Base-by-base conservation (phyloP, 2,113 vertebrate genomes). In the Halichoeres trimaculatus region DNA sequence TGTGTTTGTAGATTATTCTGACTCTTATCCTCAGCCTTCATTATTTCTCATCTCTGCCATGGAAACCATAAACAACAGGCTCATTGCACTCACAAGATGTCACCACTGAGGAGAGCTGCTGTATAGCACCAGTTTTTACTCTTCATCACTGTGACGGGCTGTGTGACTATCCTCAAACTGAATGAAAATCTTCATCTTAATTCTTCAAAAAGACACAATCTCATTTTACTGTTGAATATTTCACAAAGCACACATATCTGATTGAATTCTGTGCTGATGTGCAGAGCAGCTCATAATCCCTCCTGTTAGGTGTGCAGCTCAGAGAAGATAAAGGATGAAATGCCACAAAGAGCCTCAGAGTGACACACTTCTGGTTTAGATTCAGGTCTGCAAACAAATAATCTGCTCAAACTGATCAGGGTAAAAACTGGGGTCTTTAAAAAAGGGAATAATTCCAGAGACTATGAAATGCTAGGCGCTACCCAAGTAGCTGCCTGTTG, bases 51-150 rank as follows among this genome's bases (percentile, higher is more conserved):
- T 22, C 19, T 40, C 19, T 36, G 53, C 12, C 26, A 22, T 8
- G 12, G 36, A 4, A 23, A 41, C 4, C 12, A 45, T 24, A 20
- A 19, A 8, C 8, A 30, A 19, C 10, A 22, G 6, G 4, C 6
- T 54, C 4, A 0, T 2, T 74, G 53, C 45, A 74, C 30, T 50
- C 1, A 17, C 64, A 20, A 20, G 1, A 9, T 6, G 5, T 10
- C 12, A 22, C 56, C 74, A 76, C 57, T 23, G 4, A 40, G 8
- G 51, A 50, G 10, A 3, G 40, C 64, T 69, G 50, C 57, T 55
- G 50, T 40, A 1, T 47, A 5, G 26, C 10, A 36, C 56, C 8
- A 38, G 9, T 11, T 0, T 19, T 10, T 4, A n/a, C n/a, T n/a
- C n/a, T 6, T 23, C 54, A 35, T 23, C 8, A 35, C 3, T 14